These are phyloP conservation scores for Nectonema munidae DNA, from an alignment of 2,888 invertebrate species.

Conservation along the genomic window DNA sequence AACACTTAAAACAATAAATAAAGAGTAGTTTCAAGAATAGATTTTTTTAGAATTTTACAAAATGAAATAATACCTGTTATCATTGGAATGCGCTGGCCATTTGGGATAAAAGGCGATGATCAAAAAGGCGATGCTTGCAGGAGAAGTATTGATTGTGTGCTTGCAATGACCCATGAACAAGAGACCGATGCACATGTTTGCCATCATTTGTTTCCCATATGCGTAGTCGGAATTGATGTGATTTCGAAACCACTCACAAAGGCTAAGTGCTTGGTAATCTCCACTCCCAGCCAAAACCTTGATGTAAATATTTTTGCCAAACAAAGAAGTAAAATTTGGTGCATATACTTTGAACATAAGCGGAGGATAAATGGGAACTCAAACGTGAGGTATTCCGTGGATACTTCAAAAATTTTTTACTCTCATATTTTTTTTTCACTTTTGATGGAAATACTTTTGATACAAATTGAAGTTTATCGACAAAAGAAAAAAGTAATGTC, in stretches of 20 bases:
- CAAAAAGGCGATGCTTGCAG: conserved; percentile 52
- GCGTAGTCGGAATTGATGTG: conserved; percentile 32
- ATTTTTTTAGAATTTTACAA: not conserved
- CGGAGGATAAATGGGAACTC: no score
- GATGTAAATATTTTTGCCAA: no score
- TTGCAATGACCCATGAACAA: conserved; percentile 40
- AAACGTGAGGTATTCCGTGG: no score
- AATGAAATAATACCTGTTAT: conserved; percentile 41
- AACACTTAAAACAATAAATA: no score
- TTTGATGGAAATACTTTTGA: no score
- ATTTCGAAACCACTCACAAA: conserved; percentile 30
- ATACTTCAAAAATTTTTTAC: no score
- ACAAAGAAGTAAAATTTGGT: no score
- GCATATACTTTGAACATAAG: no score
- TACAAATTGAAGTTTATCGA: no score
- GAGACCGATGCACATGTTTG: conserved; percentile 71
- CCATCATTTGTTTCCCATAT: conserved; percentile 65
- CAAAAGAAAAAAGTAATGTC: no score
- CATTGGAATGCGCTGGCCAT: conserved; percentile 73
- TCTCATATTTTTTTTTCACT: no score
- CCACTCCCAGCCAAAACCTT: conserved; percentile 75
- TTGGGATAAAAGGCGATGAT: conserved; percentile 79
- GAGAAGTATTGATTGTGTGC: conserved; percentile 31
- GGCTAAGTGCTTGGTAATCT: conserved; percentile 41
- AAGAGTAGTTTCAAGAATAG: no score